Percentiles rank a stretch among this genome's conserved stretches.
These are phyloP conservation scores for Patagioenas fasciata DNA, from an alignment of 2,113 vertebrate genomes.

Conservation along the genomic window DNA sequence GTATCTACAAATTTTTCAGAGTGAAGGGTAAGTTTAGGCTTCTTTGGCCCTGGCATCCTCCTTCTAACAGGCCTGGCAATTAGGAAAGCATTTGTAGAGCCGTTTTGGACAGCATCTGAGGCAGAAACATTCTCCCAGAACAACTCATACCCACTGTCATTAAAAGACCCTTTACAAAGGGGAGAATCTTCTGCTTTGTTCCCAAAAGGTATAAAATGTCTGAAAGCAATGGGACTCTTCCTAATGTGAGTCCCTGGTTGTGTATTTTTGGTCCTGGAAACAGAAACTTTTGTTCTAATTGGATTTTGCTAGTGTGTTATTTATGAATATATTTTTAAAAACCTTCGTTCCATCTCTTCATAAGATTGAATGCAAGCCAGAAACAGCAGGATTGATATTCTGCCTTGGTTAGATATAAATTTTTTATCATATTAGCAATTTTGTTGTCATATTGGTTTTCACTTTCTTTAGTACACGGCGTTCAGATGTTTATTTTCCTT, in stretches of 20 bases:
- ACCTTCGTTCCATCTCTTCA: neutral
- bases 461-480: neutral
- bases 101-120: neutral
- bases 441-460: conserved; percentile 37
- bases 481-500: conserved; percentile 54
- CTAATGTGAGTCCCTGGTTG: neutral
- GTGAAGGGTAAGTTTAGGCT: neutral
- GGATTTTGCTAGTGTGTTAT: neutral
- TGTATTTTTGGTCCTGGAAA: neutral
- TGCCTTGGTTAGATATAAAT: neutral
- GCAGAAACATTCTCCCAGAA: neutral
- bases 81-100: neutral
- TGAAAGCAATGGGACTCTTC: neutral
- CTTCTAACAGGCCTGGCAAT: neutral
- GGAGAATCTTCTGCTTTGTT: neutral
- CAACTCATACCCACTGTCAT: neutral
- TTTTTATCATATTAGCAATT: conserved; percentile 49
- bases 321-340: neutral
- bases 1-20: neutral
- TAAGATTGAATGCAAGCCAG: conserved; percentile 2
- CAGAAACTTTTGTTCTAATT: neutral
- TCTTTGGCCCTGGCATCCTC: neutral
- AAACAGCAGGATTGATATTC: conserved; percentile 45
- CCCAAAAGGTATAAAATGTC: neutral
- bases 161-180: neutral